Evolutionary conservation across 2,113 vertebrate species (phyloP).

Genomic region (Sarotherodon lohbergeri): DNA sequence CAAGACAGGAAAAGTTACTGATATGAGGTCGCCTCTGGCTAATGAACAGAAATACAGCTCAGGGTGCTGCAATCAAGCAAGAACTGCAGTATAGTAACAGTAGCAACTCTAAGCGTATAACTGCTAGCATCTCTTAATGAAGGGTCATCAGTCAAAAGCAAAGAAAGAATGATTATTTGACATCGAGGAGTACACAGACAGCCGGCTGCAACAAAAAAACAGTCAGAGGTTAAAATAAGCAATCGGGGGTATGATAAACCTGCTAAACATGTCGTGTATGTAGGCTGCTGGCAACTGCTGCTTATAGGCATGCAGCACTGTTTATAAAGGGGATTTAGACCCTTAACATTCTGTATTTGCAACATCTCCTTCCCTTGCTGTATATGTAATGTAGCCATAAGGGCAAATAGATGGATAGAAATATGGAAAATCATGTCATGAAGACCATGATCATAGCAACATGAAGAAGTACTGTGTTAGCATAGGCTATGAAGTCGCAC

Average conservation of each 20-base stretch:
- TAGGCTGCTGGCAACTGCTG: background rate
- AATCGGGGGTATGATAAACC: background rate
- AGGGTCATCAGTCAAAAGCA: background rate
- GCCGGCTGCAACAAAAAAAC: background rate
- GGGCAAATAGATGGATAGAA: background rate
- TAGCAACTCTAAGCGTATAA: background rate
- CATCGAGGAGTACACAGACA: background rate
- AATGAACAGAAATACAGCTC: background rate
- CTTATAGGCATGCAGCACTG: background rate
- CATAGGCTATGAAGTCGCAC: background rate
- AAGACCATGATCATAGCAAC: background rate
- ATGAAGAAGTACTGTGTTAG: background rate
- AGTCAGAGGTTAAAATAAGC: background rate
- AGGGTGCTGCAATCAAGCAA: background rate
- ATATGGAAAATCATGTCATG: background rate
- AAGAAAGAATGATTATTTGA: background rate
- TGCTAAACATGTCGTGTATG: background rate
- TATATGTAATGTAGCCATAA: background rate
- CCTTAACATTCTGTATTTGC: background rate
- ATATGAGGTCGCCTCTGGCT: background rate
- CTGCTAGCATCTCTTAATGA: background rate
- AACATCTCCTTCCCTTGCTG: background rate
- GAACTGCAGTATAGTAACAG: background rate
- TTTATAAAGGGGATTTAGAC: conserved; percentile 21
- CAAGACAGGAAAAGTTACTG: background rate